These are phyloP conservation scores for Eupleurogrammus muticus DNA, from an alignment of 2,797 vertebrate genomes.

Conservation along the genomic window DNA sequence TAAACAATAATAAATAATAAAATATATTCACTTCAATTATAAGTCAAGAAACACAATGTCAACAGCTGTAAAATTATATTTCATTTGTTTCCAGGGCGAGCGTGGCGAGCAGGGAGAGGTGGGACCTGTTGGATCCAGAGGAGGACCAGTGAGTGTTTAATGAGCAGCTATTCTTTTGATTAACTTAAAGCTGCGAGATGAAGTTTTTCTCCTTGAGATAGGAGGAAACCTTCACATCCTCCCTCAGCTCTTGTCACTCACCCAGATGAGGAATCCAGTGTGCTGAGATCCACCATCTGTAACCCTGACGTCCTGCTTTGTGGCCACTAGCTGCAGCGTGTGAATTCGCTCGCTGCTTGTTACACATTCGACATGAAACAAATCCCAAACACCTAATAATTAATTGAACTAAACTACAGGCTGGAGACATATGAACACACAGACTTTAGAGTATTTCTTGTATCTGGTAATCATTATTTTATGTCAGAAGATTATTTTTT, in stretches of 20 bases:
- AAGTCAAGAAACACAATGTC: neutral
- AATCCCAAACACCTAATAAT: neutral
- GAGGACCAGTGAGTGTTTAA: slow-evolving; percentile 90
- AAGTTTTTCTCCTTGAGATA: neutral
- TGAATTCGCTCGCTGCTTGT: no score
- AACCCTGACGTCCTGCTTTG: no score
- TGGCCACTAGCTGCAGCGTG: no score
- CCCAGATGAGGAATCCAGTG: neutral
- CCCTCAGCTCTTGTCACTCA: neutral
- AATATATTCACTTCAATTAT: neutral
- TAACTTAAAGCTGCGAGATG: neutral
- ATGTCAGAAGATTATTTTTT: neutral
- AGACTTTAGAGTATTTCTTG: no score
- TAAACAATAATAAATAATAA: no score
- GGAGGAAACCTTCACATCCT: neutral
- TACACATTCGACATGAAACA: no score
- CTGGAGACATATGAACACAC: neutral
- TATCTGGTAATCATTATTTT: neutral
- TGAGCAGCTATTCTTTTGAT: neutral
- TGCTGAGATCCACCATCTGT: neutral
- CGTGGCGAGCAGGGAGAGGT: slow-evolving; percentile 91
- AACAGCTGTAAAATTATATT: neutral
- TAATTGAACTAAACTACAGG: neutral
- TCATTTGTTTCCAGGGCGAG: slow-evolving; percentile 84
- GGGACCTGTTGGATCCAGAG: slow-evolving; percentile 89